Percentiles rank a stretch among this genome's conserved stretches.
Conservation (phyloP, 2,797 vertebrate species). For the Pseudomugil gertrudae region DNA sequence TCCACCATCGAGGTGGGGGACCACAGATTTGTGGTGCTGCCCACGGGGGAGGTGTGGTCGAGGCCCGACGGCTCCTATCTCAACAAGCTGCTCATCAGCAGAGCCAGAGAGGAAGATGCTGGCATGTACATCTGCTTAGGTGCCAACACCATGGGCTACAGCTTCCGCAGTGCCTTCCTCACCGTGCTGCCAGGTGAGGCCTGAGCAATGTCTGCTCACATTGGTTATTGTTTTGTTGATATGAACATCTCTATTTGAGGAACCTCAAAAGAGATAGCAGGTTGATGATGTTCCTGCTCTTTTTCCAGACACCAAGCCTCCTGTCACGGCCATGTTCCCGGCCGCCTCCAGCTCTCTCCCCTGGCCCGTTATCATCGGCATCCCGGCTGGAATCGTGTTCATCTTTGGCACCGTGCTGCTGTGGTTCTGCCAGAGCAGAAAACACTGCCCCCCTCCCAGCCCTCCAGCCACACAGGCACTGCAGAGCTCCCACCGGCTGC, state of each 20-base stretch:
- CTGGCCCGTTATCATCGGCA: constrained; percentile 98
- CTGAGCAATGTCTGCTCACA: background rate
- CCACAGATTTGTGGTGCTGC: constrained; percentile 94
- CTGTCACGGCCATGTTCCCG: constrained; percentile 82
- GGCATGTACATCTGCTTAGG: constrained; percentile 99
- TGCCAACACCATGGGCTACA: constrained; percentile 99
- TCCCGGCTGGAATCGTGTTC: constrained; percentile 94
- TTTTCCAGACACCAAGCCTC: constrained; percentile 90
- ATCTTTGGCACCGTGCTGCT: constrained; percentile 94
- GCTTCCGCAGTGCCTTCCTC: constrained; percentile 96
- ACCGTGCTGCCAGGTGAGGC: constrained; percentile 92
- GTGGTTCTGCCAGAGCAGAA: constrained; percentile 97
- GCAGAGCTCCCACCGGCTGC: constrained; percentile 66
- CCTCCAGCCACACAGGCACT: constrained; percentile 71
- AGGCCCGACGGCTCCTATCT: constrained; percentile 97
- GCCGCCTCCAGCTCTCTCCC: constrained; percentile 88
- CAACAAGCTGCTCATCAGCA: constrained; percentile 97
- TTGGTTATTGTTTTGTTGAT: background rate
- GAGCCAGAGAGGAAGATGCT: constrained; percentile 94
- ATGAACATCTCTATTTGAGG: background rate
- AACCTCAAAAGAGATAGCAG: background rate
- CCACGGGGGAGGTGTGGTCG: constrained; percentile 97
- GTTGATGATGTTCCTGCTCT: constrained; percentile 16
- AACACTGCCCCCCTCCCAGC: constrained; percentile 85
- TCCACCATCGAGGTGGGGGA: constrained; percentile 97